Base-by-base conservation (phyloP, 2,888 invertebrate genomes). In the Xylophagus ater region DNA sequence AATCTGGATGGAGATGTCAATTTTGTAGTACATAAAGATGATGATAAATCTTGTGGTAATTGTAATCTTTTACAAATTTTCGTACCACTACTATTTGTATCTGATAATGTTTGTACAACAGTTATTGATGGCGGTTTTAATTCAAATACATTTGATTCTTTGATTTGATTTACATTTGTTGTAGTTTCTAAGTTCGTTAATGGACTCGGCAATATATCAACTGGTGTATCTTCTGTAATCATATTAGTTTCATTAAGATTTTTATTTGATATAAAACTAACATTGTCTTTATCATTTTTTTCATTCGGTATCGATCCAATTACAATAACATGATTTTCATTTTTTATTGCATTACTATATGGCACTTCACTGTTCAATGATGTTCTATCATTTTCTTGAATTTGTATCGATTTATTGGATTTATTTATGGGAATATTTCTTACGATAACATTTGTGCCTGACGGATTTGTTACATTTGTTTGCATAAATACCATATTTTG, bases 151-250 rank as follows among this genome's bases (percentile, higher is more conserved):
- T 23, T 15, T n/a, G 30, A 8, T 24, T 14, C 26, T 12, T 28
- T 21, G 29, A 24, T 30, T 24, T 34, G 31, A 13, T 32, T 36
- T n/a, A 37, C 15, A 12, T 31, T 28, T 10, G 32, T 45, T 37
- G 47, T 44, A 30, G 49, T 51, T 23, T 56, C 55, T 6, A 57
- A 51, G 29, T 37, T 41, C 13, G 38, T 24, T 8, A 35, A 21
- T 10, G 41, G 42, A 51, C 57, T 58, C 21, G 59, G 58, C 12
- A 65, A 52, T 20, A 65, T 62, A 52, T 64, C 65, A 17, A 74
- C 72, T 4, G 74, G 74, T 3, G 74, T 73, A 48, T 74, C 74
- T 52, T 70, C 68, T 7, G 75, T 74, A 38, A 74, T 64, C 35
- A 64, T 53, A 46, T 58, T 58, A 6, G 31, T 17, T 37, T 36